Evolutionary conservation across 2,113 vertebrate genomes (phyloP), one percentile per base, ranked within the genome.

Genomic region (Salminus brasiliensis): DNA sequence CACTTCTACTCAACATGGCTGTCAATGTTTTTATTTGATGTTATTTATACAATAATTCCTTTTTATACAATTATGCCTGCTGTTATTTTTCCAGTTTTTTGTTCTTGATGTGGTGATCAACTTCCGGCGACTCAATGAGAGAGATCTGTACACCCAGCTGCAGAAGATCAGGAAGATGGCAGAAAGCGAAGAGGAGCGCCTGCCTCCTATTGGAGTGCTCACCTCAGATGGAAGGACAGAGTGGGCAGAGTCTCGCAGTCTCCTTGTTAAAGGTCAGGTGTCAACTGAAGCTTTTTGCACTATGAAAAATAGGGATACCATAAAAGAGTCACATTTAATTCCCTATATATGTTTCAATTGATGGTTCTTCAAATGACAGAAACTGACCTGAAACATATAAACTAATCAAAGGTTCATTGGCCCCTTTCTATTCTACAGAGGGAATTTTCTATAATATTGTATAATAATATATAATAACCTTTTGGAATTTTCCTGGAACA

Each of bases 71-170:
- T n/a, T n/a, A 25, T 59, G 0, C 34, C 27, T 1, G 0, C 43
- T 5, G 36, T 65, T 78, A 8, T 81, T 2, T 80, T 60, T n/a
- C 6, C n/a, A 94, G 98, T 99, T 99, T 91, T 99, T 98, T 92
- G 97, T 98, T 89, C 90, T 99, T 89, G 97, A 99, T 84, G 96
- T 98, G 90, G 94, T 97, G 85, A 96, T 98, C 92, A 98, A 99
- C 92, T 98, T 98, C 86, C 95, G 95, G 25, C 94, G 95, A 72
- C 95, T 99, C 81, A 97, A 93, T 82, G 96, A 98, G 89, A 95
- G 94, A 86, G 97, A 99, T 89, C 92, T 99, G 84, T 93, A 97
- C 88, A 97, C 95, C 87, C 98, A 99, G 88, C 92, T 99, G 89
- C 89, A 90, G 81, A 98, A 96, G 87, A 98, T 99, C 74, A 87